Evolutionary conservation across 2,113 vertebrate species (phyloP).

Genomic region (Pluvialis apricaria): DNA sequence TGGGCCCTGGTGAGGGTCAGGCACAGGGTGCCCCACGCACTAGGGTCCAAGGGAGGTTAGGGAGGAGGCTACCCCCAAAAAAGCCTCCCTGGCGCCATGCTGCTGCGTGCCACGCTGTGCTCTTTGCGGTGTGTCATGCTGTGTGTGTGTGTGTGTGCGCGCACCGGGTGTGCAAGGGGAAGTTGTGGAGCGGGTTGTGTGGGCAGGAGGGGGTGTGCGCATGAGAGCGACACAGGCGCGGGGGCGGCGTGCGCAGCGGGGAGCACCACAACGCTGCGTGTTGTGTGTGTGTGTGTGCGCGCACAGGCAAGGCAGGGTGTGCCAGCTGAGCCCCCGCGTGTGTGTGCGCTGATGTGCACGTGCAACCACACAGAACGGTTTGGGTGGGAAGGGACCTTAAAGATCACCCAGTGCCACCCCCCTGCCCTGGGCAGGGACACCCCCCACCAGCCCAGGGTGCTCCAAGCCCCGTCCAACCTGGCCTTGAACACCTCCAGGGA

Average conservation of each 20-base stretch:
- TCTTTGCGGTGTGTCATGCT: too few species aligned
- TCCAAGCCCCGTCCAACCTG: background rate
- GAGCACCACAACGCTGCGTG: background rate
- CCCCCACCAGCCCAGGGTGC: background rate
- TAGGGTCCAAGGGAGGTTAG: background rate
- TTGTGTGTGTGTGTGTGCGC: background rate
- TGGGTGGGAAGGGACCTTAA: background rate
- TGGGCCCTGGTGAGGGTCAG: background rate
- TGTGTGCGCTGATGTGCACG: rapidly evolving
- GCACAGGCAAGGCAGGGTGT: background rate
- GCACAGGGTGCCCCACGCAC: rapidly evolving
- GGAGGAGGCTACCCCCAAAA: background rate
- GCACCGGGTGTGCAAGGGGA: background rate
- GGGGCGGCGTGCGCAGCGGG: background rate
- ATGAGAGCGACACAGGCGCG: rapidly evolving
- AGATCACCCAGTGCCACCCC: background rate
- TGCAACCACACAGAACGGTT: background rate
- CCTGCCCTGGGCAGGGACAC: background rate
- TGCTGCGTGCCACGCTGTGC: background rate
- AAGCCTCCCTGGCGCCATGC: background rate
- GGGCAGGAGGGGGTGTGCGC: background rate
- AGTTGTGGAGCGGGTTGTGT: background rate
- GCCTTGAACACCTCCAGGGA: background rate
- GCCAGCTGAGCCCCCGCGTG: background rate
- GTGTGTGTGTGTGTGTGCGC: background rate